Conservation (phyloP, 2,888 invertebrate species). For the Drosophila infuscata region DNA sequence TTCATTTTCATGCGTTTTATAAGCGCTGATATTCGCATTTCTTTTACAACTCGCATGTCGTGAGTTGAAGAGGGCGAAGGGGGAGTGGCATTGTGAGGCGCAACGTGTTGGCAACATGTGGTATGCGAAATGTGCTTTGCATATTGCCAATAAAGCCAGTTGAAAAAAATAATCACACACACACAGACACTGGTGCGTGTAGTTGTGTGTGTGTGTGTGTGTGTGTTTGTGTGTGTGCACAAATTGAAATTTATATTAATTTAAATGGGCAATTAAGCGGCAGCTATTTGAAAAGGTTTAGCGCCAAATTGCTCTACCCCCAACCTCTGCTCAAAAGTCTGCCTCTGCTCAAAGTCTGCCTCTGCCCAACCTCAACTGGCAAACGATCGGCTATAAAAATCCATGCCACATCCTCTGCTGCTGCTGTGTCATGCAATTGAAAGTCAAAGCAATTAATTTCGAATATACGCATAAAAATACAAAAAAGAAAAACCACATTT, state of each 20-base stretch:
- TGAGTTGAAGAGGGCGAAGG: slow-evolving; percentile 1
- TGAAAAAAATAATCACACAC: slow-evolving; percentile 15
- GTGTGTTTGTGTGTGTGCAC: slow-evolving; percentile 38
- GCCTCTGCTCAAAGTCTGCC: slow-evolving; percentile 24
- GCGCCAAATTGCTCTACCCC: slow-evolving; percentile 43
- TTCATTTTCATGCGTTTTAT: slow-evolving; percentile 81
- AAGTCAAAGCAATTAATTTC: slow-evolving; percentile 52
- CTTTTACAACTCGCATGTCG: slow-evolving; percentile 68
- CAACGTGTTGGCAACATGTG: slow-evolving; percentile 65
- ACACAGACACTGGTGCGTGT: slow-evolving; percentile 7
- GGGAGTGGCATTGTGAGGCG: slow-evolving; percentile 9
- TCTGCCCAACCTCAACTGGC: slow-evolving; percentile 5
- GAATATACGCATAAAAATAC: slow-evolving; percentile 17
- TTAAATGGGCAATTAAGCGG: slow-evolving; percentile 77
- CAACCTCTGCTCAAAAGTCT: slow-evolving; percentile 13
- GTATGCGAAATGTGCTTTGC: slow-evolving; percentile 70
- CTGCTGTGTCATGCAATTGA: slow-evolving; percentile 66
- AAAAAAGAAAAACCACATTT: slow-evolving; percentile 5
- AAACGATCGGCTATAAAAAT: slow-evolving; percentile 49
- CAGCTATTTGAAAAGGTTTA: slow-evolving; percentile 70
- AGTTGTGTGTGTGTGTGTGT: slow-evolving; percentile 17
- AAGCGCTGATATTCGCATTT: slow-evolving; percentile 75
- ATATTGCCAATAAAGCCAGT: slow-evolving; percentile 61
- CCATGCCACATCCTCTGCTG: slow-evolving; percentile 40
- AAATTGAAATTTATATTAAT: slow-evolving; percentile 80